Percentiles rank a stretch among this genome's conserved stretches.
Evolutionary conservation across 2,113 vertebrate species (phyloP).

Genomic region (Alligator sinensis): DNA sequence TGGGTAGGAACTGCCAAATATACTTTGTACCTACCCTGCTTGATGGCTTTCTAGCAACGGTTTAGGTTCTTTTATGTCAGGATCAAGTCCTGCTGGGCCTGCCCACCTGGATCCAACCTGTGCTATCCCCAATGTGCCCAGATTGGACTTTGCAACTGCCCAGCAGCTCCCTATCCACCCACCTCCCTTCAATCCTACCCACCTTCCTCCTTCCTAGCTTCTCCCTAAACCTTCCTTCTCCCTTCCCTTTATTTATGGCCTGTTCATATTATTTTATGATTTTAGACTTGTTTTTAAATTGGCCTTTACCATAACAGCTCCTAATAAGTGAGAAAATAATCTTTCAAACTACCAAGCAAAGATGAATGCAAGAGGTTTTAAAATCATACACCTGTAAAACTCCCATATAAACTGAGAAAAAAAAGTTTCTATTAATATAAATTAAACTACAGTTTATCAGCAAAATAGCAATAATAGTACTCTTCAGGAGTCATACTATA

Average conservation of each 20-base stretch:
- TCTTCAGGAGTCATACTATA: not conserved
- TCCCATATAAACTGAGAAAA: not conserved
- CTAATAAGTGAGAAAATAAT: not conserved
- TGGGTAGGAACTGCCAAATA: too few relatives aligned
- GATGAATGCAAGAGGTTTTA: not conserved
- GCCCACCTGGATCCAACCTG: too few relatives aligned
- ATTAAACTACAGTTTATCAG: not conserved
- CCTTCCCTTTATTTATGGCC: not conserved
- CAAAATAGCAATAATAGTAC: not conserved
- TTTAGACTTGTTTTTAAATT: not conserved
- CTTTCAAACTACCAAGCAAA: not conserved
- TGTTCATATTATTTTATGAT: not conserved
- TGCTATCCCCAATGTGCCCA: too few relatives aligned
- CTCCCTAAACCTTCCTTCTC: too few relatives aligned
- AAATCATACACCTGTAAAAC: not conserved
- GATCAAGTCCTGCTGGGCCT: too few relatives aligned
- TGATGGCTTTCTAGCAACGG: too few relatives aligned
- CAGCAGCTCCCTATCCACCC: too few relatives aligned
- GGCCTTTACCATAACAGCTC: not conserved
- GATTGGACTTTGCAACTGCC: too few relatives aligned
- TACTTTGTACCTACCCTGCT: too few relatives aligned
- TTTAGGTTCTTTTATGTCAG: too few relatives aligned
- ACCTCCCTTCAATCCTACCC: too few relatives aligned
- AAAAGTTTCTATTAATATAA: not conserved
- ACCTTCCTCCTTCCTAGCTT: too few relatives aligned